A percentile compares a stretch with the other conserved stretches of the same genome.
Evolutionary conservation across 1,140 invertebrate species (phyloP).

Genomic region (Portunus trituberculatus): DNA sequence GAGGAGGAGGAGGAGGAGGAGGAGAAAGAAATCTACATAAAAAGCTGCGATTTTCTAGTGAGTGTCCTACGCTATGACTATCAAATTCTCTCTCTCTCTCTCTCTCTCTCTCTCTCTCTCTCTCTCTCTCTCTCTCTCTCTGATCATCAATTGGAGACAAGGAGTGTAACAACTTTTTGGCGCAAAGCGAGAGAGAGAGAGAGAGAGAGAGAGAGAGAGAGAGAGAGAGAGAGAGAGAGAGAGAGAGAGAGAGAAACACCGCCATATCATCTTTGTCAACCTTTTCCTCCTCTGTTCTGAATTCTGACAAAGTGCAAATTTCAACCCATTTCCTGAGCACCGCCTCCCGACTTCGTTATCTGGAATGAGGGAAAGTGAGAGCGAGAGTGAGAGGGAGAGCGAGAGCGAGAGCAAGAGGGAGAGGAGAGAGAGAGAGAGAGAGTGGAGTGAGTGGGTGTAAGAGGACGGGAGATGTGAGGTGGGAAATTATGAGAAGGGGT

Average conservation of each 20-base stretch:
- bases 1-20: slow-evolving; percentile 17
- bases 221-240: too few relatives aligned
- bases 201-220: too few relatives aligned
- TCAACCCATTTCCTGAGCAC: slow-evolving; percentile 7
- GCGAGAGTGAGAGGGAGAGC: background rate
- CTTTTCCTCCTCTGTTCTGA: slow-evolving; percentile 40
- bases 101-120: background rate
- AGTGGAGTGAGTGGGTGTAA: background rate
- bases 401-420: background rate
- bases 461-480: background rate
- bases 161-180: too few relatives aligned
- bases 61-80: background rate
- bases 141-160: too few relatives aligned
- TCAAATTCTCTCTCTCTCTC: slow-evolving; percentile 4
- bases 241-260: too few relatives aligned
- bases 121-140: too few relatives aligned
- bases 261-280: slow-evolving; percentile 37
- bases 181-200: too few relatives aligned
- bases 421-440: background rate
- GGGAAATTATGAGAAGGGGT: background rate
- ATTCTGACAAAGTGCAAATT: slow-evolving; percentile 53
- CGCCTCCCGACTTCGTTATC: slow-evolving; percentile 43
- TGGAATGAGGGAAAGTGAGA: slow-evolving; percentile 34
- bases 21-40: background rate
- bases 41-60: background rate